Evolutionary conservation across 2,113 vertebrate genomes (phyloP), one percentile per base, ranked within the genome.

Genomic region (Ascaphus truei): DNA sequence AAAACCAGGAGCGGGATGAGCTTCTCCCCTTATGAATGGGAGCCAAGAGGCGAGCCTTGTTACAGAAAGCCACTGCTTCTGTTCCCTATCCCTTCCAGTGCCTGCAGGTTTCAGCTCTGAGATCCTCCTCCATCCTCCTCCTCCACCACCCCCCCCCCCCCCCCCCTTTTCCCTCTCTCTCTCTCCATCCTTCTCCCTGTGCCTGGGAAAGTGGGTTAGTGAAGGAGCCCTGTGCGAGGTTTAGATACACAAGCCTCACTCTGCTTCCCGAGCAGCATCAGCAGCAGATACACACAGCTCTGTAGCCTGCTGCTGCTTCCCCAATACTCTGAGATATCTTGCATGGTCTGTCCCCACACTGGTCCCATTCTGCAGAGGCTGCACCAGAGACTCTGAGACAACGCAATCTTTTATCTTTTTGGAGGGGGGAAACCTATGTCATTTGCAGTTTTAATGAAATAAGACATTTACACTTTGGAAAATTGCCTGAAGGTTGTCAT

Each of bases 171-270:
- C 41, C 50, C 29, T 45, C 31, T 37, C 59, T 4, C 22, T 30
- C 27, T 58, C 73, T 18, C 75, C 72, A 74, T 76, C 71, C 58
- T 73, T 26, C 77, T 79, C 80, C 65, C 78, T 80, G 80, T 60
- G 84, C 88, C 83, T 77, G 81, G 85, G 85, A 88, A 90, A 91
- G 89, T 89, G 88, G 88, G 88, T 88, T 88, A 88, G 84, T 72
- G 84, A 71, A 75, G 81, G 77, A 80, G 80, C 82, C 74, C 69
- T 61, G 78, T 67, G 43, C 50, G 13, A 31, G 53, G 76, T 79
- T 71, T 79, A 67, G 76, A 79, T 74, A 77, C 76, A 77, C 73
- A 80, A n/a, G 72, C 74, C 74, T 75, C 74, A 61, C 73, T 59
- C 79, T 58, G 77, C 74, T 72, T 74, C 76, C 73, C 78, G 77